Evolutionary conservation across 2,797 vertebrate genomes (phyloP), one percentile per base, ranked within the genome.

Genomic region (Syngnathus rostellatus): DNA sequence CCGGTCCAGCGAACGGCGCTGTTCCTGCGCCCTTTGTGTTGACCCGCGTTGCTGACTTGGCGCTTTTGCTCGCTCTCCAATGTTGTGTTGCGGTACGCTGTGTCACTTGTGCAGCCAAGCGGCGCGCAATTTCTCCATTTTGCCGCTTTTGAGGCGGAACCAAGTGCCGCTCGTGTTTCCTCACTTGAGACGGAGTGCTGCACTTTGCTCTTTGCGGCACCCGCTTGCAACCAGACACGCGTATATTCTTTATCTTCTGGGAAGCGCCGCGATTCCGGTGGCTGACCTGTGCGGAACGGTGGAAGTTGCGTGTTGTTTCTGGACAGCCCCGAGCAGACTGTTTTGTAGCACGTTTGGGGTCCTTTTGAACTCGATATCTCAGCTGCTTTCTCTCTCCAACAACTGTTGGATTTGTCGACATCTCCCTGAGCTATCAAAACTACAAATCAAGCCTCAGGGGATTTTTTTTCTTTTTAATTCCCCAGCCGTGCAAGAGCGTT

Each of bases 361-460:
- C 62, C 25, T 70, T 68, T 74, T 63, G 21, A 66, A 51, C 57
- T 64, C 3, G 3, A 40, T 7, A 39, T 71, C 65, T 67, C 68
- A 38, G 25, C 10, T 67, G 59, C 66, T 55, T 72, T 73, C 68
- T 55, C 38, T 31, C 23, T 62, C 69, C 55, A 63, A 37, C 54
- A 57, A 57, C 8, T 5, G 23, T 67, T 71, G 70, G 76, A 70
- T 77, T 74, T 79, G 67, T 77, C 64, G 71, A 31, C 67, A 67
- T 81, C 68, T 68, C 76, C 71, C 81, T 72, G 77, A 79, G 70
- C 68, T 38, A 50, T 73, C 77, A 72, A 62, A 77, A 78, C 76
- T 66, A 83, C 69, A 71, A 83, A 82, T 80, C 80, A 77, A 68
- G 71, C 70, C 70, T 72, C 77, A 65, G 73, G 74, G 71, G 74